Evolutionary conservation across 2,888 invertebrate genomes (phyloP).

Genomic region (Mythimna albipuncta): DNA sequence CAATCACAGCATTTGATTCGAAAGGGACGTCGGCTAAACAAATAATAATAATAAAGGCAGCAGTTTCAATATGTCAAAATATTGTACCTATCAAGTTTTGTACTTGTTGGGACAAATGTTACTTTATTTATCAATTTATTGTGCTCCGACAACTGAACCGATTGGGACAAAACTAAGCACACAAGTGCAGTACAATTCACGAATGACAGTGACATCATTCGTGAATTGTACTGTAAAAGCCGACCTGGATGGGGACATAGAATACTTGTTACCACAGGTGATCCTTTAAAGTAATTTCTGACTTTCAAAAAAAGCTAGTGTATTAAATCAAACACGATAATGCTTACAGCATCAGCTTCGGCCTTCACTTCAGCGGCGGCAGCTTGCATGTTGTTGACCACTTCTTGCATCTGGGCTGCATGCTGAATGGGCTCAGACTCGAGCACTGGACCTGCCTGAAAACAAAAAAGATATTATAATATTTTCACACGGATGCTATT

Average conservation of each 20-base stretch:
- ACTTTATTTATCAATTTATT: background rate
- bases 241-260: background rate
- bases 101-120: no score
- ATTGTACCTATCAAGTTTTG: no score
- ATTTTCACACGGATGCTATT: no score
- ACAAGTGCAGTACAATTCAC: no score
- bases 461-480: background rate
- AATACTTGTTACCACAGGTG: background rate
- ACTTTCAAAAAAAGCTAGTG: background rate
- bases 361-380: conserved; percentile 80
- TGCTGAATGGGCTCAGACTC: conserved; percentile 86
- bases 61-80: no score
- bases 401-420: conserved; percentile 83
- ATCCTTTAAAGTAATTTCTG: background rate
- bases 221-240: no score
- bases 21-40: no score
- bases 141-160: background rate
- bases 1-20: no score
- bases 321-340: background rate
- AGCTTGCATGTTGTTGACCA: conserved; percentile 82
- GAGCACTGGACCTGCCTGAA: conserved; percentile 82
- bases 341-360: conserved; percentile 80
- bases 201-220: no score
- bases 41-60: no score
- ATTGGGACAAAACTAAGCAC: background rate